Base-by-base conservation (phyloP, 2,113 vertebrate genomes). In the Lepisosteus osseus region DNA sequence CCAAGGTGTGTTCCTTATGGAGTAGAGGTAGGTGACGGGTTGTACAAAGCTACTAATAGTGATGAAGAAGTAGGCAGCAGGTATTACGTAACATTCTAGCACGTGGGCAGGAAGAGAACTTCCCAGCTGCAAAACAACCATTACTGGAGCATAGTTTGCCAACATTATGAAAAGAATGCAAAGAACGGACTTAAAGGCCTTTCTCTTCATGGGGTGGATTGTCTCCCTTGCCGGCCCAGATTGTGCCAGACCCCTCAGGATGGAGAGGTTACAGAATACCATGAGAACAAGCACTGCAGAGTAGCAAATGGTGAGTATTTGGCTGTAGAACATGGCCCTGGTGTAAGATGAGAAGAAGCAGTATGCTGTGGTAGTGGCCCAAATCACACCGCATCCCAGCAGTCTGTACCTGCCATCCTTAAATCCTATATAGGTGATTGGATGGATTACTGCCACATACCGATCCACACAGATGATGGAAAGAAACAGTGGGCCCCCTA, bases 121-220 rank as follows among this genome's bases (percentile, higher is more conserved):
- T 54, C 12, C 54, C 12, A 62, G 15, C 15, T 11, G 61, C 6
- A 62, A 62, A 6, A 62, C 3, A n/a, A n/a, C 61, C 14, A 62
- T 17, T 14, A 3, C 13, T 62, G 61, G 61, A n/a, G 15, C 12
- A 17, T 62, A 62, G 17, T 11, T 6, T 7, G 15, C 17, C 7
- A 62, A 14, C 7, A 62, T 12, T 7, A 62, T 14, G 7, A 62
- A 7, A 14, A 62, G 15, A 62, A 62, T 62, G 17, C 6, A 7
- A 14, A 17, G 15, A 17, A 62, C 61, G 7, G 14, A 14, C 61
- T 62, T 7, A n/a, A 62, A 62, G 61, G 61, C 61, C 14, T 62
- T 62, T n/a, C 15, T 62, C 61, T 62, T 62, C 17, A 62, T 62
- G 13, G 61, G 61, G 14, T 62, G 61, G 61, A 62, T 17, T 7